A percentile compares a stretch with the other conserved stretches of the same genome.
These are phyloP conservation scores for Pheosia tremula DNA, from an alignment of 2,888 invertebrate genomes.

Conservation along the genomic window DNA sequence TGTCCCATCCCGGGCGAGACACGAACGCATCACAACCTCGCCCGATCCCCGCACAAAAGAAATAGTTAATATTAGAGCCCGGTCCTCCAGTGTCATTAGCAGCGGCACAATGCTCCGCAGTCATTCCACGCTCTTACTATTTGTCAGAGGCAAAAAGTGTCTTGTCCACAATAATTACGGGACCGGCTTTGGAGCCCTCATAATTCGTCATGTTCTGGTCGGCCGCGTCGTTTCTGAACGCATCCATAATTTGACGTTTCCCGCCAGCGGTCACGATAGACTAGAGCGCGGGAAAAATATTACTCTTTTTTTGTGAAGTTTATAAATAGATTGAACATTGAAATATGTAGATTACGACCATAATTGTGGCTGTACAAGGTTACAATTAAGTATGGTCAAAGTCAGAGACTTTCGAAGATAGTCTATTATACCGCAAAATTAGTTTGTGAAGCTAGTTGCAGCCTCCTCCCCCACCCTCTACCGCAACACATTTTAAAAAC, in stretches of 20 bases:
- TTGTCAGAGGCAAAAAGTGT: conserved; percentile 83
- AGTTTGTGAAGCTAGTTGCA: no score
- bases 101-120: conserved; percentile 78
- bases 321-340: neutral
- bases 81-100: conserved; percentile 80
- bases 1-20: conserved; percentile 65
- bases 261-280: conserved; percentile 64
- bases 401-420: no score
- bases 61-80: conserved; percentile 81
- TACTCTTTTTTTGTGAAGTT: conserved; percentile 16
- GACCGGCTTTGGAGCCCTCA: conserved; percentile 78
- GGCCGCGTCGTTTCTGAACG: conserved; percentile 77
- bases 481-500: no score
- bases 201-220: conserved; percentile 84
- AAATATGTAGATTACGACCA: neutral
- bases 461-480: no score
- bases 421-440: no score
- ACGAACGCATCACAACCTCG: conserved; percentile 67
- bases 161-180: conserved; percentile 84
- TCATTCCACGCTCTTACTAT: conserved; percentile 81
- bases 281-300: conserved; percentile 62
- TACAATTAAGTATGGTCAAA: neutral
- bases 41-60: conserved; percentile 77
- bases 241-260: conserved; percentile 81
- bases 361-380: neutral